These are phyloP conservation scores for Lobophora halterata DNA, from an alignment of 2,888 invertebrate genomes.

Conservation along the genomic window DNA sequence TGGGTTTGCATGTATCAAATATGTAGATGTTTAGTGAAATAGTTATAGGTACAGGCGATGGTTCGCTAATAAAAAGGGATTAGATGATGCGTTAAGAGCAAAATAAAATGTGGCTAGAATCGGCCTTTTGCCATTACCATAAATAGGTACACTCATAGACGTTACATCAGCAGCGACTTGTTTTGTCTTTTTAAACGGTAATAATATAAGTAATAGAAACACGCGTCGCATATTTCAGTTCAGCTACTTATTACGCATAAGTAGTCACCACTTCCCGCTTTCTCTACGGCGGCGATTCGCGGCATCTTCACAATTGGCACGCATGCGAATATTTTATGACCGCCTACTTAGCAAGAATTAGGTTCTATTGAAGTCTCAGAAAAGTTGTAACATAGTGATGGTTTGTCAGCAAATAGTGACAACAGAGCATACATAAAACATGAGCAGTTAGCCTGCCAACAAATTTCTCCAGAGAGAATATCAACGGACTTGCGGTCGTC, in stretches of 20 bases:
- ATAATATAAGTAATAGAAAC: slow-evolving; percentile 27
- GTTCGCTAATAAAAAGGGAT: too few relatives aligned
- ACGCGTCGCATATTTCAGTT: slow-evolving; percentile 25
- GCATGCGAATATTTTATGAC: slow-evolving; percentile 23
- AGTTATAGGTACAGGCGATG: too few relatives aligned
- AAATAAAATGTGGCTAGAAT: too few relatives aligned
- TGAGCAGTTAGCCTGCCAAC: slow-evolving; percentile 48
- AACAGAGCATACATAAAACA: slow-evolving; percentile 65
- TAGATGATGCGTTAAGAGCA: too few relatives aligned
- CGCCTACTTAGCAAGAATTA: slow-evolving; percentile 9
- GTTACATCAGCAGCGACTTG: slow-evolving; percentile 15
- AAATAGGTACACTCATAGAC: slow-evolving; percentile 3
- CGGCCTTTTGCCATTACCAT: too few relatives aligned
- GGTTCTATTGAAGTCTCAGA: slow-evolving; percentile 27
- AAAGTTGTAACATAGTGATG: slow-evolving; percentile 37
- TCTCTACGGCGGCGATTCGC: slow-evolving; percentile 29
- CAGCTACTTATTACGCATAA: slow-evolving; percentile 23
- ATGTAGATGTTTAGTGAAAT: too few relatives aligned
- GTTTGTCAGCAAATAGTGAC: slow-evolving; percentile 34
- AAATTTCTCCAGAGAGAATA: slow-evolving; percentile 70
- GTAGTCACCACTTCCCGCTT: slow-evolving; percentile 33
- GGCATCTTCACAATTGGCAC: slow-evolving; percentile 30
- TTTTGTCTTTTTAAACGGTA: slow-evolving; percentile 19
- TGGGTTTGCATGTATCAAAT: too few relatives aligned
- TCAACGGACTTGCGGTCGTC: slow-evolving; percentile 49